Conservation (phyloP, 2,113 vertebrate species). For the Oxyura jamaicensis region DNA sequence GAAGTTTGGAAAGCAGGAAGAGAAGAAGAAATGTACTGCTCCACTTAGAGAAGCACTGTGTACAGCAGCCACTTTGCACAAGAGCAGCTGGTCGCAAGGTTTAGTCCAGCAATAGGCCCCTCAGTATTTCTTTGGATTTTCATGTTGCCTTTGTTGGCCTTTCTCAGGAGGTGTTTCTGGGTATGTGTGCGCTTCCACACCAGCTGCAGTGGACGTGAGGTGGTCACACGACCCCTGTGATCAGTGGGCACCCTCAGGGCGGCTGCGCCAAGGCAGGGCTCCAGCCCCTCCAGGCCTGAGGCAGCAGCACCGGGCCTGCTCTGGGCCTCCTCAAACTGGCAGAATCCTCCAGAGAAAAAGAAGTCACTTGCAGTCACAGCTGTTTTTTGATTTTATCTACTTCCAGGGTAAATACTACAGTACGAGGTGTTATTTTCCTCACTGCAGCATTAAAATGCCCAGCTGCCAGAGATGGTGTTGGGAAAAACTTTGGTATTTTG, state of each 20-base stretch:
- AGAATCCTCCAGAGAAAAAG: neutral
- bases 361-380: rapidly evolving
- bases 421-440: neutral
- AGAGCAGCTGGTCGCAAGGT: neutral
- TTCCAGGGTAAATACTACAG: neutral
- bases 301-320: too few species aligned
- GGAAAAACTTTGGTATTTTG: neutral
- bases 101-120: too few species aligned
- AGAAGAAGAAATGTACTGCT: too few species aligned
- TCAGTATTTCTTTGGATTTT: neutral
- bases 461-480: neutral
- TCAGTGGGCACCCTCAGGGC: too few species aligned
- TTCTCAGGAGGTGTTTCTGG: neutral
- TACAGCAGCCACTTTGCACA: neutral
- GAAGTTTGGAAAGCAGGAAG: rapidly evolving
- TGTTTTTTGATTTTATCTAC: rapidly evolving
- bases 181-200: neutral
- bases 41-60: too few species aligned
- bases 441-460: neutral
- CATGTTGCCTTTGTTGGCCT: neutral
- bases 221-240: too few species aligned
- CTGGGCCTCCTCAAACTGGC: neutral
- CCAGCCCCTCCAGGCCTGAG: too few species aligned
- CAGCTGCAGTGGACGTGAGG: neutral
- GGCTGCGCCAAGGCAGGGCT: too few species aligned